Conservation (phyloP, 2,797 vertebrate genomes). For the Antennarius maculatus region DNA sequence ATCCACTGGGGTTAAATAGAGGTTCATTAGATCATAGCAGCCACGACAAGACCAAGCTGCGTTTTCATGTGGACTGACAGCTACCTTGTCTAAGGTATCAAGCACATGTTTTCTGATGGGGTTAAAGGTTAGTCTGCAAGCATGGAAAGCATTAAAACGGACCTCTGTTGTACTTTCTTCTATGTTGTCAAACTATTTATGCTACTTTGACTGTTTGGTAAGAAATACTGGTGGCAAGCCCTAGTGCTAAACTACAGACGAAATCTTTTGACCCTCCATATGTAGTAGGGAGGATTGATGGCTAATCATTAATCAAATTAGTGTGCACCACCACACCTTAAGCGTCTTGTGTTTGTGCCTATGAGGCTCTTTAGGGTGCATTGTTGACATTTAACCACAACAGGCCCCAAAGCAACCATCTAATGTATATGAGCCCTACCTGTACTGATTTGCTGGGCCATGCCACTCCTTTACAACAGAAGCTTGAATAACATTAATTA, state of each 20-base stretch:
- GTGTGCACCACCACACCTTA: constrained; percentile 46
- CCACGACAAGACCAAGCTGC: neutral
- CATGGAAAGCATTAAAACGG: neutral
- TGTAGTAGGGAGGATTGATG: constrained; percentile 23
- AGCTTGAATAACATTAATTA: neutral
- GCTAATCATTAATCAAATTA: constrained; percentile 75
- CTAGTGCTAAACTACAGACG: neutral
- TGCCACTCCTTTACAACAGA: constrained; percentile 31
- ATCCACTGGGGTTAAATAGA: neutral
- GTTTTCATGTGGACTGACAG: neutral
- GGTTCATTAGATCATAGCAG: too few relatives aligned
- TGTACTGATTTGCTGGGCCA: constrained; percentile 28
- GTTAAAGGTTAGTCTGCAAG: neutral
- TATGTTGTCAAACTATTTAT: neutral
- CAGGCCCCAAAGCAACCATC: constrained; percentile 25
- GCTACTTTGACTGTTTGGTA: neutral
- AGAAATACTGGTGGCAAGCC: neutral
- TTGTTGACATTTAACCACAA: constrained; percentile 68
- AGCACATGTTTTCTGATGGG: too few relatives aligned
- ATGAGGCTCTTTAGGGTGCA: constrained; percentile 26
- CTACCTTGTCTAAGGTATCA: too few relatives aligned
- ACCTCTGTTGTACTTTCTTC: neutral
- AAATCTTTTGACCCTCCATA: constrained; percentile 9
- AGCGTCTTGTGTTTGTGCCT: constrained; percentile 41
- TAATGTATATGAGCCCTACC: constrained; percentile 22